Percentiles rank a stretch among this genome's conserved stretches.
phyloP scores from a whole-genome alignment of 2,113 vertebrate species.

The Gadus macrocephalus region DNA sequence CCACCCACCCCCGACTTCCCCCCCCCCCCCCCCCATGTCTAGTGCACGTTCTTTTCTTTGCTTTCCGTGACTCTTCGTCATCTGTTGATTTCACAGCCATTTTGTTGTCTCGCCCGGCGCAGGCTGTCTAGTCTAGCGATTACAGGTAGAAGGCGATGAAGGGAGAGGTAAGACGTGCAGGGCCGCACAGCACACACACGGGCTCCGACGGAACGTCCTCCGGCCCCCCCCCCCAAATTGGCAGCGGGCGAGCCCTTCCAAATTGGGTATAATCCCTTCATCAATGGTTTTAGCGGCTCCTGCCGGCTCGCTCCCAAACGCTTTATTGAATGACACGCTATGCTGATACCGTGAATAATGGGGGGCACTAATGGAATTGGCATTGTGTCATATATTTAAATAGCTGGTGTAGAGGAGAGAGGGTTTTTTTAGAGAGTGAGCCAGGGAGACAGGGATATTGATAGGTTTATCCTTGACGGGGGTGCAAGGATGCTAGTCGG shows the following conservation, averaged over 20 bases:
- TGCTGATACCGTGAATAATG: conserved; percentile 54
- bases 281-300: conserved; percentile 35
- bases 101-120: conserved; percentile 48
- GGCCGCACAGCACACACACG: neutral
- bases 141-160: conserved; percentile 11
- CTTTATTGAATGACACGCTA: conserved; percentile 50
- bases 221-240: conserved; percentile 43
- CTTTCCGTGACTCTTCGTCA: conserved; percentile 19
- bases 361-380: conserved; percentile 51
- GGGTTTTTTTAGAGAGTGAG: conserved; percentile 19
- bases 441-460: conserved; percentile 28
- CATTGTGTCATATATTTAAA: conserved; percentile 49
- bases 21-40: conserved; percentile 6
- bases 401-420: conserved; percentile 25
- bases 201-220: conserved; percentile 49
- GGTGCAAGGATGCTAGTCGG: conserved; percentile 14
- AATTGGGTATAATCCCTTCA: conserved; percentile 51
- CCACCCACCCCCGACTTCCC: too few relatives aligned
- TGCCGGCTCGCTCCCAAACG: conserved; percentile 26
- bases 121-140: neutral
- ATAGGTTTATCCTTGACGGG: conserved; percentile 35
- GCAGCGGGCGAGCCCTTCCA: conserved; percentile 51
- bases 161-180: too few relatives aligned
- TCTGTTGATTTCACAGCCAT: conserved; percentile 40
- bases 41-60: neutral